Evolutionary conservation across 2,888 invertebrate genomes (phyloP).

Genomic region (Agrotis exclamationis): DNA sequence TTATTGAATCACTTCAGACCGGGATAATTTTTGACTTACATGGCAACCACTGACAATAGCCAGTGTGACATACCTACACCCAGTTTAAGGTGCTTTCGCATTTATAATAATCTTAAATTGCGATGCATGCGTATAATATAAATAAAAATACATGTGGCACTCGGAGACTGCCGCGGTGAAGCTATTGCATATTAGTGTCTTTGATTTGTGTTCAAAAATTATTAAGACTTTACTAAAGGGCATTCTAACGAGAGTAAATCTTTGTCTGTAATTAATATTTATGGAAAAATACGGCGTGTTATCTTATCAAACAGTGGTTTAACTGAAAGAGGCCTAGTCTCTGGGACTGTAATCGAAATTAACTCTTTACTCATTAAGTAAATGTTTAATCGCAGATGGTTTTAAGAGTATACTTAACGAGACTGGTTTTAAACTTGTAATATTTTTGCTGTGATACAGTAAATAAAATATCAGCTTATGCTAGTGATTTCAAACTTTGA

Average conservation of each 20-base stretch:
- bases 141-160: too few relatives aligned
- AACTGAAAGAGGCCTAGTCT: conserved; percentile 28
- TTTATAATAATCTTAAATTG: neutral
- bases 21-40: too few relatives aligned
- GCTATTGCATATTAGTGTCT: too few relatives aligned
- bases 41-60: too few relatives aligned
- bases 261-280: conserved; percentile 38
- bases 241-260: conserved; percentile 22
- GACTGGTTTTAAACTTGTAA: neutral
- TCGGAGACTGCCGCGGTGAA: too few relatives aligned
- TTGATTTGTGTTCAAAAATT: conserved; percentile 18
- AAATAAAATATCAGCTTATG: too few relatives aligned
- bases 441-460: too few relatives aligned
- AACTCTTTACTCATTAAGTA: conserved; percentile 25
- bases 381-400: conserved; percentile 29
- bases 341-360: conserved; percentile 16
- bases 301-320: conserved; percentile 51
- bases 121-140: too few relatives aligned
- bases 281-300: conserved; percentile 51
- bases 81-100: too few relatives aligned
- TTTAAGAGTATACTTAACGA: neutral
- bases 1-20: too few relatives aligned
- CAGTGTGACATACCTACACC: too few relatives aligned
- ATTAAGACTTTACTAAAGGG: conserved; percentile 6
- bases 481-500: too few relatives aligned